These are phyloP conservation scores for Drosophila melanogaster DNA, from an alignment of 1,140 invertebrate species.

Conservation along the genomic window DNA sequence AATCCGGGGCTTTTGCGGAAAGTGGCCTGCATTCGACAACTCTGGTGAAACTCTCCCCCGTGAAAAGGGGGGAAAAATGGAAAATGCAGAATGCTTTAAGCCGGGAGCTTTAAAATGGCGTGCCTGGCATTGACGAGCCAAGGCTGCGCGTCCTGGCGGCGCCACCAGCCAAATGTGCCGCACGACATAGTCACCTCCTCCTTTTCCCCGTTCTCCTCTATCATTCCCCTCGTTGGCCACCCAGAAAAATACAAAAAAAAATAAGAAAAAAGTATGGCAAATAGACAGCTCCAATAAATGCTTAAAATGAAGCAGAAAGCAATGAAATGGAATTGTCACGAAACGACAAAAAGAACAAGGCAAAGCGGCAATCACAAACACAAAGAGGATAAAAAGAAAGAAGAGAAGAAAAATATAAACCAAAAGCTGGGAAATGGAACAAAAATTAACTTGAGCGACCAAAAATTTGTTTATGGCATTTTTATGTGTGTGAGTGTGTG, in stretches of 20 bases:
- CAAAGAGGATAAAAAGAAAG: neutral
- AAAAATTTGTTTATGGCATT: slow-evolving; percentile 77
- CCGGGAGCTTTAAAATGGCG: slow-evolving; percentile 61
- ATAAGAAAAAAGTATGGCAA: slow-evolving; percentile 53
- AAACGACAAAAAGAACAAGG: slow-evolving; percentile 49
- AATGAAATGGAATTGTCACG: slow-evolving; percentile 81
- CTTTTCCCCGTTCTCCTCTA: neutral
- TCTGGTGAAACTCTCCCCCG: neutral
- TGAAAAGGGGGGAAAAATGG: slow-evolving; percentile 3
- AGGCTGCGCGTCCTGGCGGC: slow-evolving; percentile 71
- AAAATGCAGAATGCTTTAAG: slow-evolving; percentile 25
- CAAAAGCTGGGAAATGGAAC: slow-evolving; percentile 53
- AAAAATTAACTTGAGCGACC: slow-evolving; percentile 62
- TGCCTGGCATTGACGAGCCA: slow-evolving; percentile 50
- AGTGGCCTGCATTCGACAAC: slow-evolving; percentile 21
- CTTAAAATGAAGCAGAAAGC: slow-evolving; percentile 79
- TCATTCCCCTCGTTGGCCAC: neutral
- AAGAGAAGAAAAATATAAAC: slow-evolving; percentile 34
- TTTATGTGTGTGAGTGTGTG: slow-evolving; percentile 35
- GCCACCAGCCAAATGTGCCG: slow-evolving; percentile 70
- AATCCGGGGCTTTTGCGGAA: neutral
- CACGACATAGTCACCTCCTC: slow-evolving; percentile 58
- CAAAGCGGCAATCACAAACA: slow-evolving; percentile 20
- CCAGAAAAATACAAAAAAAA: slow-evolving; percentile 7
- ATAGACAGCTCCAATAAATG: slow-evolving; percentile 75